Conservation (phyloP, 2,113 vertebrate species). For the Setophaga coronata region DNA sequence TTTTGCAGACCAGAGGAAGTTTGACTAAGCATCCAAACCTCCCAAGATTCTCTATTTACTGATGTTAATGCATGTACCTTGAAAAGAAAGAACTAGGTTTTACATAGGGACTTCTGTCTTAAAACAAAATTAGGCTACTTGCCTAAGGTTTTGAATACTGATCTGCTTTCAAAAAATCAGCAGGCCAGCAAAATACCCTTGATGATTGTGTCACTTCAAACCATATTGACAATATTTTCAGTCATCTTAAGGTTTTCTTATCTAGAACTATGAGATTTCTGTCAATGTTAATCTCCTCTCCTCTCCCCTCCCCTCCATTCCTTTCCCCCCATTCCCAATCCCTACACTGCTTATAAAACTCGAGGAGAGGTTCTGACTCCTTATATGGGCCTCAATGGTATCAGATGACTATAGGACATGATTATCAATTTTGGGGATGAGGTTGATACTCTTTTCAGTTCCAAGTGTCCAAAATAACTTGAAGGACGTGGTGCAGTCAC, state of each 20-base stretch:
- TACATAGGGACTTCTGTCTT: background rate
- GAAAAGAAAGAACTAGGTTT: background rate
- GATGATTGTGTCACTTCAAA: background rate
- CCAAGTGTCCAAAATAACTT: background rate
- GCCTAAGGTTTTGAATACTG: background rate
- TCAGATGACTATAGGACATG: background rate
- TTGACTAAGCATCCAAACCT: background rate
- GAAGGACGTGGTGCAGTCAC: background rate
- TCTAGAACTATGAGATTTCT: background rate
- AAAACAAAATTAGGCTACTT: background rate
- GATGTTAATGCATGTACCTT: background rate
- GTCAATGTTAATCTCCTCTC: too few relatives aligned
- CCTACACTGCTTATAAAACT: background rate
- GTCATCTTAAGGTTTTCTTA: background rate
- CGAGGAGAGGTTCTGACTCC: background rate
- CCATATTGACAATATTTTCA: background rate
- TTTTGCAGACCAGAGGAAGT: background rate
- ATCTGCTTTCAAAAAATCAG: background rate
- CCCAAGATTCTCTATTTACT: background rate
- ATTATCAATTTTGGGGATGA: background rate
- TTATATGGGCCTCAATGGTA: background rate
- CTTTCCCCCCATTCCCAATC: accelerated
- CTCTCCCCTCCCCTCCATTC: too few relatives aligned
- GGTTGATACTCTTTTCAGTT: background rate
- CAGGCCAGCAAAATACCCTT: background rate